Base-by-base conservation (phyloP, 2,113 vertebrate species). In the Phyllostomus hastatus region DNA sequence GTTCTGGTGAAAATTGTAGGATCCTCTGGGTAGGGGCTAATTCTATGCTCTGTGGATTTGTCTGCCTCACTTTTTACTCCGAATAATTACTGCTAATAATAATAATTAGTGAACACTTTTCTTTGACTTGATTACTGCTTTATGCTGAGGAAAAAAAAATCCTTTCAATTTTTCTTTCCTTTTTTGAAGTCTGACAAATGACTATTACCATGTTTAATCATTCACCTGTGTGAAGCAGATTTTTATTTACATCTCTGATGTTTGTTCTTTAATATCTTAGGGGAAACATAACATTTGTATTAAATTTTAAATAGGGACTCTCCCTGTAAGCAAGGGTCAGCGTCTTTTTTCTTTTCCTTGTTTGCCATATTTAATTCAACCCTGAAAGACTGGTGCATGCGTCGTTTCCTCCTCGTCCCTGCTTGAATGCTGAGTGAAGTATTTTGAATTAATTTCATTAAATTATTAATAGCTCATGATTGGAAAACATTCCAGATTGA, bases 371-470 rank as follows among this genome's bases (percentile, higher is more conserved):
- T 98, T 98, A 98, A 98, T 98, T 98, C 98, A 92, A 90, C 88
- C 88, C 90, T 95, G 96, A 97, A 97, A 98, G 96, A 97, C 88
- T 87, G 83, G 95, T 75, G 69, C 96, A 97, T 17, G 76, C 96
- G 97, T 96, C 95, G 95, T 97, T 98, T 98, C 95, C 96, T 97
- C 81, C 92, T 97, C 86, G 14, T 94, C 96, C 97, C 96, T 96
- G 96, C 95, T 98, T 97, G 95, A 89, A 96, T 57, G 76, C 95
- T 95, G 98, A 98, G 96, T 98, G 97, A 98, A 98, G 97, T 97
- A 97, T 97, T 98, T 97, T 97, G 98, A 98, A 98, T 99, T 99
- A 98, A 98, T 98, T 98, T 98, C 64, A 66, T 97, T 98, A 98
- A 98, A 98, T 98, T 98, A 98, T 98, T 98, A 98, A 98, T 98